Conservation (phyloP, 2,113 vertebrate genomes). For the Ictalurus punctatus region DNA sequence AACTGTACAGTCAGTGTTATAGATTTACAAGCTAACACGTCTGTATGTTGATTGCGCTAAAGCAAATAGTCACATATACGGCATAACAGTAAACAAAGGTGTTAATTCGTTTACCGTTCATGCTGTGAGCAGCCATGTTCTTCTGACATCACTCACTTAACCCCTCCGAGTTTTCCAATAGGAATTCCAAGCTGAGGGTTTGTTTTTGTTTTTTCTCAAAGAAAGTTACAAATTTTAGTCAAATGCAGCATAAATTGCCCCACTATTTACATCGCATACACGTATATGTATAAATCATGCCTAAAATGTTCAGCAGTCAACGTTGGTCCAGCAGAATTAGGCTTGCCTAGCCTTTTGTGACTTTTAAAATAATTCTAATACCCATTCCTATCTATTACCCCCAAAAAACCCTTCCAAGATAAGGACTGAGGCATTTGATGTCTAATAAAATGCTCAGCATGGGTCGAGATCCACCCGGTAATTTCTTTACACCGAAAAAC, state of each 20-base stretch:
- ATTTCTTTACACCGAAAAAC: background rate
- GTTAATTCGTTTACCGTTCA: background rate
- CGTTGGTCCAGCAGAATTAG: background rate
- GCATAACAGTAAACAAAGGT: background rate
- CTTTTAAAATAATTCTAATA: background rate
- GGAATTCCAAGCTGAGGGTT: background rate
- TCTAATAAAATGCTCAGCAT: background rate
- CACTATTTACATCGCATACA: too few species aligned
- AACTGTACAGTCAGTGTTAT: too few species aligned
- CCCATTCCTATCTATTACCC: background rate
- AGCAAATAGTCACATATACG: too few species aligned
- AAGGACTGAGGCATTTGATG: background rate
- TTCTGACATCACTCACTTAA: background rate
- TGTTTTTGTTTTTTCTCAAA: background rate
- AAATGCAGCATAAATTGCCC: too few species aligned
- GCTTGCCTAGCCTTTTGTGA: background rate
- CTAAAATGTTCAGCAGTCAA: background rate
- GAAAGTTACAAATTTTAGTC: background rate
- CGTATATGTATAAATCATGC: background rate
- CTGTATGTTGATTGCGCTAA: too few species aligned
- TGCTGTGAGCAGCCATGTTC: background rate
- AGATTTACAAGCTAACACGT: too few species aligned
- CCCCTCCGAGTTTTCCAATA: background rate
- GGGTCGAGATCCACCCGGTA: background rate
- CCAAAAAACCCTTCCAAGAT: background rate